Evolutionary conservation across 2,113 vertebrate genomes (phyloP), one percentile per base, ranked within the genome.

Genomic region (Picathartes gymnocephalus): DNA sequence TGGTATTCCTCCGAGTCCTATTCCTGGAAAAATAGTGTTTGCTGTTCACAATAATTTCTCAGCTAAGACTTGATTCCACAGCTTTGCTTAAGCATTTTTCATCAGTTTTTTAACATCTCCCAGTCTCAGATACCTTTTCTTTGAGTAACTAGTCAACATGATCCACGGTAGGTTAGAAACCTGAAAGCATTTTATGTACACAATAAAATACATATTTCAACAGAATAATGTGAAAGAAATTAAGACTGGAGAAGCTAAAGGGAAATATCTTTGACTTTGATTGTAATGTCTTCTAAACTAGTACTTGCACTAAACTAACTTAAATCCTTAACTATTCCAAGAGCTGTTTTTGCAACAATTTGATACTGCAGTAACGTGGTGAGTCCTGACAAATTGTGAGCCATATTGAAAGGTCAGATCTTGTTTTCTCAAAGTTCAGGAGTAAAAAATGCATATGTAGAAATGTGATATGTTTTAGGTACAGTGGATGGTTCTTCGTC

Each of bases 31-130:
- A 95, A 62, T 20, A 80, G 9, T 62, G 21, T 31, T 90, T 78
- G 11, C 62, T 84, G n/a, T 58, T 89, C 78, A 60, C 62, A 95
- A 72, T 80, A 92, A 79, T 88, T 96, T 88, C 74, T 95, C 28
- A 66, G 35, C 4, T 62, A 86, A 92, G 56, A 70, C 33, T 68
- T 92, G 78, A 72, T 93, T 96, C 84, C 60, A 50, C n/a, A 65
- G 16, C 57, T 89, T 73, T 80, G 9, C 23, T 82, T 89, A 72
- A 85, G 12, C 39, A 94, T 85, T 95, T 84, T 71, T 89, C 93
- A 91, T 88, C 22, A 68, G 79, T 95, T 77, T 23, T 92, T 95
- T 95, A 94, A 70, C 71, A 68, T 81, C 10, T 83, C 15, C 13
- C n/a, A 71, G 23, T 44, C 61, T 93, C 74, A 92, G 40, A 19